A percentile compares a stretch with the other conserved stretches of the same genome.
Evolutionary conservation across 2,888 invertebrate species (phyloP).

Genomic region (Uropetala carovei): DNA sequence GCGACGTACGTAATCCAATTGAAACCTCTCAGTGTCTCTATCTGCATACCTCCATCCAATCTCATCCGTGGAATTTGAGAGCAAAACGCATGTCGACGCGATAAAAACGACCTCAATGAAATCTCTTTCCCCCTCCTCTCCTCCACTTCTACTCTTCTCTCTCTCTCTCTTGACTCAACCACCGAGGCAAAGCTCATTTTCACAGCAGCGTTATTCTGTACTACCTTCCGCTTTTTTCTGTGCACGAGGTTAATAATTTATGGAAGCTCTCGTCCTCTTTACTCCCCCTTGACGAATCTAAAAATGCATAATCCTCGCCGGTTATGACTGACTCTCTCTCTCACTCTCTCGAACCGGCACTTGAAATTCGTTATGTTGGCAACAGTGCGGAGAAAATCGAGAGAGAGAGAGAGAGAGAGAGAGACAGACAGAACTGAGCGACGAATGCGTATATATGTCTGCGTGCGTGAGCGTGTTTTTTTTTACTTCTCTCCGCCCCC

Average conservation of each 20-base stretch:
- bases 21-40: background rate
- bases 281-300: background rate
- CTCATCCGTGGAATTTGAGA: background rate
- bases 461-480: background rate
- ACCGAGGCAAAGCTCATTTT: background rate
- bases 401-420: background rate
- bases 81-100: background rate
- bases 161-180: background rate
- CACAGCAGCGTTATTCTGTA: background rate
- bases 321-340: background rate
- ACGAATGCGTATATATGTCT: background rate
- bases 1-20: background rate
- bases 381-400: background rate
- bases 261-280: background rate
- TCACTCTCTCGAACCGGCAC: background rate
- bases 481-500: background rate
- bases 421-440: background rate
- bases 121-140: background rate
- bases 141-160: too few species aligned
- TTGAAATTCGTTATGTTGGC: background rate
- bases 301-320: background rate
- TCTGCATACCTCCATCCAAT: background rate
- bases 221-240: background rate
- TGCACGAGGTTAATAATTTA: constrained; percentile 20
- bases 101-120: background rate